Evolutionary conservation across 2,797 vertebrate species (phyloP), one percentile per base, ranked within the genome.

Genomic region (Graptemys geographica): DNA sequence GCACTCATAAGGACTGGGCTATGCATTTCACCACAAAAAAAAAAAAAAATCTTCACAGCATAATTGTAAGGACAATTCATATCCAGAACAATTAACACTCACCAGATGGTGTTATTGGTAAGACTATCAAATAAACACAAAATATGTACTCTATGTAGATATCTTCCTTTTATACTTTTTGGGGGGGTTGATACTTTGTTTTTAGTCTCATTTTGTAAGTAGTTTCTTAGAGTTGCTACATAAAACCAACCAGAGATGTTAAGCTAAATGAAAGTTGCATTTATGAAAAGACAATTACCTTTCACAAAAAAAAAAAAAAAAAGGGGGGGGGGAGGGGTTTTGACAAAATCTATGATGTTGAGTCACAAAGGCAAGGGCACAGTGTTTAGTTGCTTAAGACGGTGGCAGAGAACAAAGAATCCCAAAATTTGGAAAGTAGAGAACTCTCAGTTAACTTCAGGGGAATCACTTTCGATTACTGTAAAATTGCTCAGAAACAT

Each of bases 121-220:
- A 95, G 87, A 90, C 79, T 94, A 95, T 95, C 96, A 96, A 96
- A 95, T 92, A 94, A 96, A 96, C 19, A 92, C n/a, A 88, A 95
- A 84, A 84, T 2, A 37, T 1, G 19, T 47, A 72, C 19, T 90
- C 11, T 69, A 23, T 21, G 27, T 47, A 28, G n/a, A 3, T 78
- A 94, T 79, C 31, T 84, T 92, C 84, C 15, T 33, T 88, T 79
- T 55, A 62, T 44, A 21, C 79, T 44, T 72, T 90, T 90, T 10
- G 33, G 31, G 44, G 65, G 87, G 56, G 28, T 47, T 31, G 27
- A 53, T 41, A 84, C 27, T 87, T 47, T 59, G 91, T 11, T 56
- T 2, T 2, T 7, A 94, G 6, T 84, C 0, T 49, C 83, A 87
- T 23, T 84, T n/a, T 0, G 0, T 37, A 74, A 41, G 13, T 28